These are phyloP conservation scores for Lithobates sylvaticus DNA, from an alignment of 2,797 vertebrate species.

Conservation along the genomic window DNA sequence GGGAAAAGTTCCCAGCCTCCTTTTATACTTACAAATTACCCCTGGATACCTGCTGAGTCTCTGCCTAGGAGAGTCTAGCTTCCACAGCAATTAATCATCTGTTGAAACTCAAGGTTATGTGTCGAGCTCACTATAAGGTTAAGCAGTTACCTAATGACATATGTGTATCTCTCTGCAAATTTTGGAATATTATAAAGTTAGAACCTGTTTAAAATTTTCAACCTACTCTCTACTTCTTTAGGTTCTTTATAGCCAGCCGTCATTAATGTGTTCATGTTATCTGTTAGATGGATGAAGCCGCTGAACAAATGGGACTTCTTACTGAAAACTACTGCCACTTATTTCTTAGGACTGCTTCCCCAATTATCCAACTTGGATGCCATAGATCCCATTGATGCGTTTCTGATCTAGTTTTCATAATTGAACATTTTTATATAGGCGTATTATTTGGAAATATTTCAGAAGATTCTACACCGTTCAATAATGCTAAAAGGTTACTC, in stretches of 20 bases:
- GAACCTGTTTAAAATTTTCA: neutral
- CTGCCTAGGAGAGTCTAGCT: constrained; percentile 21
- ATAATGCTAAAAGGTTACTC: too few relatives aligned
- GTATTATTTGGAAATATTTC: neutral
- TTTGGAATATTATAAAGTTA: neutral
- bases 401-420: neutral
- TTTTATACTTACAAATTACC: constrained; percentile 52
- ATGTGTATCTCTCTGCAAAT: neutral
- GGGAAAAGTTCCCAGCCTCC: constrained; percentile 34
- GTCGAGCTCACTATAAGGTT: neutral
- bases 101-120: neutral
- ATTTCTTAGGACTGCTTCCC: too few relatives aligned
- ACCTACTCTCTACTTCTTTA: neutral
- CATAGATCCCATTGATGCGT: too few relatives aligned
- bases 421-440: neutral
- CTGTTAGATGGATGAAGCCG: neutral
- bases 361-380: too few relatives aligned
- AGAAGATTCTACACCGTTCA: neutral
- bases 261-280: neutral
- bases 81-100: constrained; percentile 19
- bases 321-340: too few relatives aligned
- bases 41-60: constrained; percentile 40
- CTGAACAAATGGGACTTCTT: too few relatives aligned
- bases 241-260: neutral
- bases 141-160: neutral